A percentile compares a stretch with the other conserved stretches of the same genome.
These are phyloP conservation scores for Lepus europaeus DNA, from an alignment of 2,113 vertebrate species.

Conservation along the genomic window DNA sequence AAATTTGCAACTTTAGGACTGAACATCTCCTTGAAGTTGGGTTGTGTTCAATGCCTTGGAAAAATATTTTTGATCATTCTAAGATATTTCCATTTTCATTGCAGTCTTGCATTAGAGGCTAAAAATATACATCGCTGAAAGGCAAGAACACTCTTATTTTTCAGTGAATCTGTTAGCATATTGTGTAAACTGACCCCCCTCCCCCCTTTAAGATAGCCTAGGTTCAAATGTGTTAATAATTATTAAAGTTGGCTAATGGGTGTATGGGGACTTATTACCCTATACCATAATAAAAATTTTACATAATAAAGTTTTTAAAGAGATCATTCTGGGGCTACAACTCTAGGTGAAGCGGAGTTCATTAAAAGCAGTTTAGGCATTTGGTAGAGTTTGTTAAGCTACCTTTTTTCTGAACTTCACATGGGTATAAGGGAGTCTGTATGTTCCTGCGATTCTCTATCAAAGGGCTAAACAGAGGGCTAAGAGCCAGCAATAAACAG, in stretches of 20 bases:
- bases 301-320: constrained; percentile 28
- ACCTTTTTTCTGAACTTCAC: constrained; percentile 1
- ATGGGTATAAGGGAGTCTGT: neutral
- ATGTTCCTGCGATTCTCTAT: neutral
- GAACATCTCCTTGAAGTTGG: constrained; percentile 8
- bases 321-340: constrained; percentile 11
- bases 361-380: constrained; percentile 6
- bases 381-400: neutral
- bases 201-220: constrained; percentile 17
- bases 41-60: neutral
- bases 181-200: neutral
- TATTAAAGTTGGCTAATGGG: constrained; percentile 24
- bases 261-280: constrained; percentile 32
- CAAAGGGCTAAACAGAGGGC: neutral
- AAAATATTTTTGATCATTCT: neutral
- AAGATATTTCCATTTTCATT: neutral
- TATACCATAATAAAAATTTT: constrained; percentile 40
- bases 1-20: neutral
- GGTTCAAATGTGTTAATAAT: constrained; percentile 49
- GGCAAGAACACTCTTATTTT: constrained; percentile 15
- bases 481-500: neutral
- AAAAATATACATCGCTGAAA: constrained; percentile 33
- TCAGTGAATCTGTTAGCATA: neutral
- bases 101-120: neutral
- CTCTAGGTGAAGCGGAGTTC: neutral